These are phyloP conservation scores for Papilio dardanus DNA, from an alignment of 1,140 invertebrate species.

Conservation along the genomic window DNA sequence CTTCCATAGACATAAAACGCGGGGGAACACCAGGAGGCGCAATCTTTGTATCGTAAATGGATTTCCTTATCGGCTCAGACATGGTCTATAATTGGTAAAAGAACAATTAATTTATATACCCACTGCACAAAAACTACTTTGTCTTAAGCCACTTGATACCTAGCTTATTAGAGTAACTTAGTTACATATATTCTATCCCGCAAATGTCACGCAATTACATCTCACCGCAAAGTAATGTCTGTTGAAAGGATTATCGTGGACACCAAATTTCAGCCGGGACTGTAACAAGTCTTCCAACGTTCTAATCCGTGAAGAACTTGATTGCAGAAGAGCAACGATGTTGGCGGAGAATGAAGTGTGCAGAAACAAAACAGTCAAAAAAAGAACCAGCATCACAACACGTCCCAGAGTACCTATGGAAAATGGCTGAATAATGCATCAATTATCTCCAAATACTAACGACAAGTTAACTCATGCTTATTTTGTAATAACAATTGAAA, in stretches of 20 bases:
- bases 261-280: conserved; percentile 84
- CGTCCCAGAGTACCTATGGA: conserved; percentile 75
- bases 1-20: conserved; percentile 82
- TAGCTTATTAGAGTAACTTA: no score
- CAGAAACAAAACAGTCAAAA: conserved; percentile 80
- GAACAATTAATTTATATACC: not conserved
- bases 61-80: conserved; percentile 83
- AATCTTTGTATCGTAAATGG: conserved; percentile 85
- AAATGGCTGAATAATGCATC: not conserved
- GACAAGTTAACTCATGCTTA: no score
- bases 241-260: conserved; percentile 85
- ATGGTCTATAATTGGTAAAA: conserved; percentile 74
- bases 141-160: not conserved
- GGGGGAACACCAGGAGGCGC: conserved; percentile 79
- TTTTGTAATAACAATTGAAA: no score
- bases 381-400: conserved; percentile 81
- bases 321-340: conserved; percentile 86
- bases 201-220: not conserved
- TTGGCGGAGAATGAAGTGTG: conserved; percentile 86
- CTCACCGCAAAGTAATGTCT: conserved; percentile 85
- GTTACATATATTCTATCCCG: no score
- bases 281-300: conserved; percentile 83
- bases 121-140: not conserved
- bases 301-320: conserved; percentile 84
- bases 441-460: not conserved